These are phyloP conservation scores for Elegia similella DNA, from an alignment of 2,888 invertebrate species.

Conservation along the genomic window DNA sequence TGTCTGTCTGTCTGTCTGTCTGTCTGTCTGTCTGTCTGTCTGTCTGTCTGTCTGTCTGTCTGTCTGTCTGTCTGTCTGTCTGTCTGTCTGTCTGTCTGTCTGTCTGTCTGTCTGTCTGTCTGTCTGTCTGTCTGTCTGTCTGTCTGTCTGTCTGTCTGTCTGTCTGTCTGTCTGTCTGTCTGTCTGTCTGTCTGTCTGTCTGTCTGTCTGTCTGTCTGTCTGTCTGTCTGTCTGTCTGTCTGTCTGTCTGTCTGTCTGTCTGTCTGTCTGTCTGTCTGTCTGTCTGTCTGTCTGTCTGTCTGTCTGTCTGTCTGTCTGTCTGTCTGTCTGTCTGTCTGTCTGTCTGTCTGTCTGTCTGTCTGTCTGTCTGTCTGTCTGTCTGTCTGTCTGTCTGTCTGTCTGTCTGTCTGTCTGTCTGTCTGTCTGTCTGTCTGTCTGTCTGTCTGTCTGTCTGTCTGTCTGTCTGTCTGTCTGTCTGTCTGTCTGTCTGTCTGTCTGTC, in stretches of 20 bases:
- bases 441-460: conserved; percentile 21
- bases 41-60: conserved; percentile 20
- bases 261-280: conserved; percentile 21
- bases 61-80: conserved; percentile 20
- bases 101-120: conserved; percentile 20
- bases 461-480: conserved; percentile 21
- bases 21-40: conserved; percentile 20
- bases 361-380: conserved; percentile 21
- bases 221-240: conserved; percentile 21
- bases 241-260: conserved; percentile 21
- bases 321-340: conserved; percentile 21
- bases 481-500: conserved; percentile 21
- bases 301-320: conserved; percentile 21
- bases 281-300: conserved; percentile 21
- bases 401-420: conserved; percentile 21
- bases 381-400: conserved; percentile 21
- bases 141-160: conserved; percentile 20
- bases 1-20: conserved; percentile 20
- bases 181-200: conserved; percentile 20
- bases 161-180: conserved; percentile 20
- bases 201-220: conserved; percentile 20
- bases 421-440: conserved; percentile 21
- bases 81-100: conserved; percentile 20
- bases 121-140: conserved; percentile 20
- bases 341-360: conserved; percentile 21